These are phyloP conservation scores for Harpalus rubripes DNA, from an alignment of 2,888 invertebrate genomes.

Conservation along the genomic window DNA sequence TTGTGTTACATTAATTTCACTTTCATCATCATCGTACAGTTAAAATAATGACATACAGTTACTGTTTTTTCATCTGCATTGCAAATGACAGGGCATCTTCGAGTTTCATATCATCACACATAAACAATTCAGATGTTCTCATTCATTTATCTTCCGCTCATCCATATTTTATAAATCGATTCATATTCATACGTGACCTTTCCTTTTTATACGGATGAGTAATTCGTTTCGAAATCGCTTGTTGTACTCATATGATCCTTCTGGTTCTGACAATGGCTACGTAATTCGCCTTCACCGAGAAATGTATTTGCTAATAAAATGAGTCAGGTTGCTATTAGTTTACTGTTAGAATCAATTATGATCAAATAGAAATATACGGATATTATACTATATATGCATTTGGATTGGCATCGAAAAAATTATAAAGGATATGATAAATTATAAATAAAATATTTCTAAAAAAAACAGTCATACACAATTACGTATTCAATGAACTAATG, in stretches of 20 bases:
- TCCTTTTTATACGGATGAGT: background rate
- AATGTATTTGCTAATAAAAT: background rate
- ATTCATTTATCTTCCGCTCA: constrained; percentile 29
- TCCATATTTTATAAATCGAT: constrained; percentile 35
- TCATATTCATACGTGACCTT: constrained; percentile 21
- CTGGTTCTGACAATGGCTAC: background rate
- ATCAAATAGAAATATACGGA: background rate
- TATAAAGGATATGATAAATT: background rate
- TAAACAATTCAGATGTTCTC: constrained; percentile 21
- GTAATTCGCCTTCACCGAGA: constrained; percentile 9
- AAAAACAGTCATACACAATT: too few species aligned
- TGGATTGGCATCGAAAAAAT: background rate
- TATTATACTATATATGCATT: background rate
- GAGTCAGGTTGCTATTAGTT: background rate
- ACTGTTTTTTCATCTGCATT: background rate
- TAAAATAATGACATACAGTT: background rate
- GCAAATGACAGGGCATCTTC: background rate
- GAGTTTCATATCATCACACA: background rate
- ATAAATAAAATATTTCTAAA: too few species aligned
- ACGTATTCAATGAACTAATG: too few species aligned
- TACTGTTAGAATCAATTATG: background rate
- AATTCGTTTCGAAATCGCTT: constrained; percentile 19
- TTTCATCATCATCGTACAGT: too few species aligned
- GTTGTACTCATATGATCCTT: background rate
- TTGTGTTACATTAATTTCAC: too few species aligned